Evolutionary conservation across 2,113 vertebrate species (phyloP).

Genomic region (Silurus asotus): DNA sequence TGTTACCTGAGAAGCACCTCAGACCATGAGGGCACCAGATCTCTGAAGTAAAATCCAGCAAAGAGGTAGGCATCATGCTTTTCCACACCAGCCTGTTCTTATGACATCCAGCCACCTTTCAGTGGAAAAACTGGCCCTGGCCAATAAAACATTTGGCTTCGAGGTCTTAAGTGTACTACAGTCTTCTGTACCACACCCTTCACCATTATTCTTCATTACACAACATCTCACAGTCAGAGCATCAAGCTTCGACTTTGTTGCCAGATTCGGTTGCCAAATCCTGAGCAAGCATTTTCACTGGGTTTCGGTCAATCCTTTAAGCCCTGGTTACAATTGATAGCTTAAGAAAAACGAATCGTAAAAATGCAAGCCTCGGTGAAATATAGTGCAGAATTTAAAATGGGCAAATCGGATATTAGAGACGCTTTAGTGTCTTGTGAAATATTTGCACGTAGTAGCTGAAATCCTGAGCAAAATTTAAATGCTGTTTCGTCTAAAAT

Average conservation of each 20-base stretch:
- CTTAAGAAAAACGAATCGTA: not conserved
- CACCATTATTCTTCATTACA: not conserved
- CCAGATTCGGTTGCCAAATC: not conserved
- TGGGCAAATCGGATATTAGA: not conserved
- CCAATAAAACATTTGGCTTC: not conserved
- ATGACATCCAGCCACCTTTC: not conserved
- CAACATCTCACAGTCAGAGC: not conserved
- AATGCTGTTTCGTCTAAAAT: not conserved
- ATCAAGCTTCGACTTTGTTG: not conserved
- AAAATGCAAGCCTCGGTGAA: not conserved
- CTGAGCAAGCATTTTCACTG: conserved; percentile 4
- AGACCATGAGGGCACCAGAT: not conserved
- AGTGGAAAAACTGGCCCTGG: not conserved
- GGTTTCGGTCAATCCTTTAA: conserved; percentile 13
- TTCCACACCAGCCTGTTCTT: not conserved
- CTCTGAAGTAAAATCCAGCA: not conserved
- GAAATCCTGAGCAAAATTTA: not conserved
- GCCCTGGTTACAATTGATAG: not conserved
- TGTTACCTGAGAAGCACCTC: not conserved
- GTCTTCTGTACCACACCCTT: not conserved
- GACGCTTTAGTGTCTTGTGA: not conserved
- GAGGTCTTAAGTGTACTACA: not conserved
- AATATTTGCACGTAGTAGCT: not conserved
- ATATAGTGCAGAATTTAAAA: not conserved
- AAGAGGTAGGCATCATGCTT: not conserved